phyloP scores from a whole-genome alignment of 2,113 vertebrate species.

The Conger conger region DNA sequence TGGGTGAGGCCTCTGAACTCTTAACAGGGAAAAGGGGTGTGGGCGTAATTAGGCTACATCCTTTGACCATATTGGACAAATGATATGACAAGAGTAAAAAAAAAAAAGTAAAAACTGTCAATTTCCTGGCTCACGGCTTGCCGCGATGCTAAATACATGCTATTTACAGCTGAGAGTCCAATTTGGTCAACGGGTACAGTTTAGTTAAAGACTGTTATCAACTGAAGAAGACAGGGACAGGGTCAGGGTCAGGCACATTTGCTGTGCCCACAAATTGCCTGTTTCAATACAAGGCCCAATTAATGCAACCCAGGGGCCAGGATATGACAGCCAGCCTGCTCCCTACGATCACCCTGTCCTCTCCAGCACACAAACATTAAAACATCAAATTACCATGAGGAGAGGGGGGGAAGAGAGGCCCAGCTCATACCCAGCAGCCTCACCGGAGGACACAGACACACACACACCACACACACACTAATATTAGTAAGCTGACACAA shows the following conservation, averaged over 20 bases:
- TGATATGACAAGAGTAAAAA: not conserved
- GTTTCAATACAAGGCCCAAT: constrained; percentile 9
- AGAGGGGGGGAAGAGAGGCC: not conserved
- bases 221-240: not conserved
- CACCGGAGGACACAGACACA: not conserved
- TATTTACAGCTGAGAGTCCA: not conserved
- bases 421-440: not conserved
- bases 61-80: not conserved
- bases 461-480: not conserved
- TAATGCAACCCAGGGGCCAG: not conserved
- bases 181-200: not conserved
- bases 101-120: not conserved
- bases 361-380: not conserved
- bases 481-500: not conserved
- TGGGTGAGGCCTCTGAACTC: not conserved
- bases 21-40: not conserved
- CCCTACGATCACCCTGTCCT: not conserved
- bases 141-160: not conserved
- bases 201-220: not conserved
- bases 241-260: constrained; percentile 14
- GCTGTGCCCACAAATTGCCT: not conserved
- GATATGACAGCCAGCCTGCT: not conserved
- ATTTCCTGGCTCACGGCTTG: not conserved
- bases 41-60: not conserved
- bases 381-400: not conserved